Conservation (phyloP, 2,113 vertebrate species). For the Lagopus leucura region DNA sequence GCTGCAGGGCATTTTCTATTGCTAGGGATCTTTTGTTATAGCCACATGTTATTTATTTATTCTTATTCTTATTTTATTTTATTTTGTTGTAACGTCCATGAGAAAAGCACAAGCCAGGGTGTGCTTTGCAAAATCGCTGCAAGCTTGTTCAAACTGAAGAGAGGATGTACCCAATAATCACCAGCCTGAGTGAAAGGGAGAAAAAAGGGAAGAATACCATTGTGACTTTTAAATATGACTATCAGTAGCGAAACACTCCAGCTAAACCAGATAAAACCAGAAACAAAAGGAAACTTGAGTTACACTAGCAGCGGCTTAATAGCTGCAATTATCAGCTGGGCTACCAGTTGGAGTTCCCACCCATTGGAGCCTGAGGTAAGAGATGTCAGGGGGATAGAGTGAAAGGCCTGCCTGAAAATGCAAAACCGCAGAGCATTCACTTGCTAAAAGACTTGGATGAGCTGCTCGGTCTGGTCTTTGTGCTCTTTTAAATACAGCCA, state of each 20-base stretch:
- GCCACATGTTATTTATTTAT: neutral
- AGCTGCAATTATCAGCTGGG: conserved; percentile 79
- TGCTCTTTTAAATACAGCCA: conserved; percentile 81
- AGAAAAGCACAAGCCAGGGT: conserved; percentile 29
- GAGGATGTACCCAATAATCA: conserved; percentile 82
- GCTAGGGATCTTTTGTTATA: neutral
- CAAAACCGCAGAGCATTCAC: conserved; percentile 81
- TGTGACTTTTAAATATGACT: conserved; percentile 76
- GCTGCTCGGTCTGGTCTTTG: conserved; percentile 78
- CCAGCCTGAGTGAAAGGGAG: conserved; percentile 41
- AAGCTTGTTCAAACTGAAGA: conserved; percentile 63
- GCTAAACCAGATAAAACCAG: conserved; percentile 82
- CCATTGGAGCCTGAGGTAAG: conserved; percentile 75
- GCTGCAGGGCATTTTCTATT: neutral
- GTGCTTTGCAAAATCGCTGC: conserved; percentile 35
- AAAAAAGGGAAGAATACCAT: conserved; percentile 49
- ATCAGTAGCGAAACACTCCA: conserved; percentile 83
- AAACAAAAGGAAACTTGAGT: conserved; percentile 83
- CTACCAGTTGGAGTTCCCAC: conserved; percentile 78
- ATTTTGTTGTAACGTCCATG: conserved; percentile 34
- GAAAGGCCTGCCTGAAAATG: conserved; percentile 80
- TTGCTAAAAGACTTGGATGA: conserved; percentile 85
- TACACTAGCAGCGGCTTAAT: conserved; percentile 80
- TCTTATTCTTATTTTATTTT: neutral
- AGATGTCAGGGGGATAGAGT: conserved; percentile 72